Evolutionary conservation across 1,140 invertebrate genomes (phyloP).

Genomic region (Mya arenaria): DNA sequence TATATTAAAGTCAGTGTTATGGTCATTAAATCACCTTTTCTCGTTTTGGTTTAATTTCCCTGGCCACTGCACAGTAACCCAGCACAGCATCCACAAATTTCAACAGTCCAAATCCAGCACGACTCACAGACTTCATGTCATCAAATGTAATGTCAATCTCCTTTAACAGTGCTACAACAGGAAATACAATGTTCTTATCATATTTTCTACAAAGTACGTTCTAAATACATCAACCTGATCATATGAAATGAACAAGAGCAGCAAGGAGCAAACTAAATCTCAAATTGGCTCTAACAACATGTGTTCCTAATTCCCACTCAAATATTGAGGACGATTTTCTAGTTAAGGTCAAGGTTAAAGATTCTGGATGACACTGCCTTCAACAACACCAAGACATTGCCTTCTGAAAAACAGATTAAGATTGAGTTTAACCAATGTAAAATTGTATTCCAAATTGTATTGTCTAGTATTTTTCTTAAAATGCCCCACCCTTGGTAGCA

Average conservation of each 20-base stretch:
- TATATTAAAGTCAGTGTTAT: no score
- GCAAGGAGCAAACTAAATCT: no score
- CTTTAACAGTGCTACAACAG: conserved; percentile 72
- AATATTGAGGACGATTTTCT: no score
- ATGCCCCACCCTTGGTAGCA: conserved; percentile 84
- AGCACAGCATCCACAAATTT: conserved; percentile 93
- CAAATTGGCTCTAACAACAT: no score
- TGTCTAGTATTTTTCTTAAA: no score
- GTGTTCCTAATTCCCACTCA: no score
- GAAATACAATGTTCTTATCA: neutral
- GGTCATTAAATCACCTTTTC: conserved; percentile 86
- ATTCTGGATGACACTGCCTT: no score
- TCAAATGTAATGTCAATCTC: conserved; percentile 79
- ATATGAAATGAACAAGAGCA: neutral
- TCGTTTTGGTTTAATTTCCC: conserved; percentile 93
- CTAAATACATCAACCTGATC: neutral
- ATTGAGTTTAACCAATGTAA: no score
- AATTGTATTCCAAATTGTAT: no score
- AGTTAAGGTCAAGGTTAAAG: no score
- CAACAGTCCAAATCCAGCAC: conserved; percentile 91
- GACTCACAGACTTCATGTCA: conserved; percentile 81
- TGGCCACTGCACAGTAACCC: conserved; percentile 91
- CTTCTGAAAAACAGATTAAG: no score
- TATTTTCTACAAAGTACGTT: neutral
- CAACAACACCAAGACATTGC: no score